Percentiles rank a stretch among this genome's conserved stretches.
Evolutionary conservation across 1,140 invertebrate genomes (phyloP).

Genomic region (Diprion similis): DNA sequence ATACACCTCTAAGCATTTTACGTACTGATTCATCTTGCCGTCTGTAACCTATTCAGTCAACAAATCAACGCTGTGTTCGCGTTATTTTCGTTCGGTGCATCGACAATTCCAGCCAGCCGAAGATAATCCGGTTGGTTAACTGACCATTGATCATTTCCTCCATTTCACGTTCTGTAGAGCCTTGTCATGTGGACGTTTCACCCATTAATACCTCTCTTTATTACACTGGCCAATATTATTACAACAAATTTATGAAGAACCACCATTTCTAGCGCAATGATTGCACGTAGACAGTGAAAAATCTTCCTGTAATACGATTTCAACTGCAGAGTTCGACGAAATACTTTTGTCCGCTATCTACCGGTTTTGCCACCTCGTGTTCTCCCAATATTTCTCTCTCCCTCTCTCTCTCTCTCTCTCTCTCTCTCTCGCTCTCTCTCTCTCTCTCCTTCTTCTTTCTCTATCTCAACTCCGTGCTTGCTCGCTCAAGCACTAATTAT

Average conservation of each 20-base stretch:
- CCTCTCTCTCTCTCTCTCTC: not conserved
- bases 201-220: not conserved
- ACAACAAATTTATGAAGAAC: not conserved
- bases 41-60: constrained; percentile 15
- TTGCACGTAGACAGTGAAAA: constrained; percentile 26
- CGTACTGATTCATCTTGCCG: constrained; percentile 5
- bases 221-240: not conserved
- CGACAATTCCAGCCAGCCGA: constrained; percentile 1
- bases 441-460: not conserved
- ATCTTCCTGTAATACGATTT: constrained; percentile 43
- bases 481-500: not conserved
- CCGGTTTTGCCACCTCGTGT: not conserved
- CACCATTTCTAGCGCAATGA: constrained; percentile 18
- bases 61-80: constrained; percentile 12
- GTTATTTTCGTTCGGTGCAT: not conserved
- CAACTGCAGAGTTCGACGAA: constrained; percentile 33
- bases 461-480: not conserved
- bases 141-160: not conserved
- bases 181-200: not conserved
- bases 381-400: constrained; percentile 9
- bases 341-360: constrained; percentile 31
- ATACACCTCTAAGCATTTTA: not conserved
- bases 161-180: not conserved
- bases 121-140: constrained; percentile 8
- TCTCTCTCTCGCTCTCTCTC: not conserved